phyloP scores from a whole-genome alignment of 92 coral and sea anemone genomes.

The Phenganax subtilis region DNA sequence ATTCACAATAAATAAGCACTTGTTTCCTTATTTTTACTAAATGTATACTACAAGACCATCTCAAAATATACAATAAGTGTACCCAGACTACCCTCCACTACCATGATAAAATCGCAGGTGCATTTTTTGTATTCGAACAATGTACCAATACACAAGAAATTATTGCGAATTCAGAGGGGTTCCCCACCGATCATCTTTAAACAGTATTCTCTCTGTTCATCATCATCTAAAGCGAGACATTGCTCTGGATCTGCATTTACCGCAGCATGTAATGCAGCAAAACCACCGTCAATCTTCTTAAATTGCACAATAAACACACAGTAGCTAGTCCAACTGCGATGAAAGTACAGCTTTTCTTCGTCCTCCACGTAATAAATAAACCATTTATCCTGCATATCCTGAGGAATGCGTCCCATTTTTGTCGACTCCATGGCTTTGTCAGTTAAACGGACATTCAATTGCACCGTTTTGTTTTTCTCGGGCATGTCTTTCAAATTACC shows the following conservation, averaged over 20 bases:
- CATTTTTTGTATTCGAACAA: too few relatives aligned
- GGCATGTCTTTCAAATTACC: background rate
- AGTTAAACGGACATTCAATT: background rate
- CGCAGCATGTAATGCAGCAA: background rate
- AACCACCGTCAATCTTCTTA: conserved; percentile 16
- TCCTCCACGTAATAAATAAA: conserved; percentile 9
- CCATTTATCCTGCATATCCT: background rate
- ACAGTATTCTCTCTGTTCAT: background rate
- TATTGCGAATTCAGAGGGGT: too few relatives aligned
- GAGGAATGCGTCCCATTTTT: background rate
- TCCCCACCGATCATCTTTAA: background rate
- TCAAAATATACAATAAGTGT: too few relatives aligned
- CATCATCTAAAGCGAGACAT: background rate
- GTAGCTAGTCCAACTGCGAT: conserved; percentile 8
- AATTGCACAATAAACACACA: conserved; percentile 6
- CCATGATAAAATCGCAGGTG: too few relatives aligned
- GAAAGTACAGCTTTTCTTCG: background rate
- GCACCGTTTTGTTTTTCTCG: conserved; percentile 23
- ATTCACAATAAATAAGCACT: too few relatives aligned
- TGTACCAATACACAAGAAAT: too few relatives aligned
- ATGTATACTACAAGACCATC: too few relatives aligned
- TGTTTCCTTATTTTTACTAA: too few relatives aligned
- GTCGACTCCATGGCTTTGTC: background rate
- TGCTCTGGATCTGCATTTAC: conserved; percentile 11
- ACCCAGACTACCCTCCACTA: too few relatives aligned